Base-by-base conservation (phyloP, 2,113 vertebrate genomes). In the Siniperca chuatsi region DNA sequence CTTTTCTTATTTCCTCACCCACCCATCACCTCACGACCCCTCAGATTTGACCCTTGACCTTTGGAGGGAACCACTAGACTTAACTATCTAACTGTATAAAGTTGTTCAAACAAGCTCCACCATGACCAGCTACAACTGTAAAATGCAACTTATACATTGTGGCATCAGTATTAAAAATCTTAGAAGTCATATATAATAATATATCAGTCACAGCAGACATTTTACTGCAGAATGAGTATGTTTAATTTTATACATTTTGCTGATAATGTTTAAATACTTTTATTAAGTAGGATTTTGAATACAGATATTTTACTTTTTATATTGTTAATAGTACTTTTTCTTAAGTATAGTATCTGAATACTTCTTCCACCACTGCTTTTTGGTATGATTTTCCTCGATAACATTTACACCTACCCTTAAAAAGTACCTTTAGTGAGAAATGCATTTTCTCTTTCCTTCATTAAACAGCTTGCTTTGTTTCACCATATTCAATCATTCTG, bases 401-500 rank as follows among this genome's bases (percentile, higher is more conserved):
- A 18, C 54, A 69, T 69, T 48, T 15, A 33, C 1, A 25, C 33
- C 15, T 29, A 13, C 4, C 20, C 5, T 60, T 48, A 13, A 48
- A 74, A 57, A 35, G 16, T n/a, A 20, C 3, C 60, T 44, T 67
- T n/a, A 44, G 20, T 44, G 42, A 25, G 37, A 62, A 79, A 68
- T 44, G 61, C 52, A 60, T 60, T 20, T 62, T 40, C 37, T 25
- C 29, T 37, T 66, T 62, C 23, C 44, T 65, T 74, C 29, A 76
- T 62, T 67, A 75, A 15, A 78, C 65, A 84, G 74, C 66, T 84
- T 67, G 35, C 40, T 79, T 75, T 65, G 8, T 42, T 75, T 75
- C 35, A 8, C 33, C 46, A 40, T 69, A 33, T 46, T 76, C 52
- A 40, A 33, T 75, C 50, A 67, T 11, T 40, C 60, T 60, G 58